A percentile compares a stretch with the other conserved stretches of the same genome.
These are phyloP conservation scores for Palythoa heliodiscus DNA, from an alignment of 92 coral and sea anemone genomes.

Conservation along the genomic window DNA sequence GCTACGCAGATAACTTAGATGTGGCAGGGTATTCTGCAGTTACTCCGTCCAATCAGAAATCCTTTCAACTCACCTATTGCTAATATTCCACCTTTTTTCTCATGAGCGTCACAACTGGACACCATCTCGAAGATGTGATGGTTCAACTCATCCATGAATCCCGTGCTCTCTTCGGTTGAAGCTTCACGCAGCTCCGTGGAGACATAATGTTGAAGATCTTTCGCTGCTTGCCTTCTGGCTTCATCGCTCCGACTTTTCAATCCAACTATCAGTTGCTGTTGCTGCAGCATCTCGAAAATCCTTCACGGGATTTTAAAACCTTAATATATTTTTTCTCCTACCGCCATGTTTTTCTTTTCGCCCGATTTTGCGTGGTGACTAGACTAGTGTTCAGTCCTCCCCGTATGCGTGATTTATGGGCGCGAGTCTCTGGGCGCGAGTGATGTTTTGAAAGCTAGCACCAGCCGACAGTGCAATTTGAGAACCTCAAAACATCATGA, in stretches of 20 bases:
- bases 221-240: conserved; percentile 87
- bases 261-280: conserved; percentile 82
- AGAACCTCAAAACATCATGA: too few relatives aligned
- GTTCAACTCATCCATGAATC: conserved; percentile 94
- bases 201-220: conserved; percentile 90
- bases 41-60: neutral
- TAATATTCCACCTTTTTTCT: conserved; percentile 98
- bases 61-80: conserved; percentile 78
- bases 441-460: too few relatives aligned
- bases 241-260: conserved; percentile 97
- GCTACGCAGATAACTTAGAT: too few relatives aligned
- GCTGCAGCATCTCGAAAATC: conserved; percentile 65
- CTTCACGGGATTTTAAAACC: neutral
- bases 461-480: too few relatives aligned
- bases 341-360: conserved; percentile 54
- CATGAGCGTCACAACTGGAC: conserved; percentile 96
- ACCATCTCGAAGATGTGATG: conserved; percentile 98
- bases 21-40: conserved; percentile 27
- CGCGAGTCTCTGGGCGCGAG: too few relatives aligned
- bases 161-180: conserved; percentile 88
- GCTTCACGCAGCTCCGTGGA: conserved; percentile 98
- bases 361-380: neutral
- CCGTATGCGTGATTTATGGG: too few relatives aligned
- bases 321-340: neutral
- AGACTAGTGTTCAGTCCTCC: conserved; percentile 3